phyloP scores from a whole-genome alignment of 2,113 vertebrate genomes.

The Rhinoderma darwinii region DNA sequence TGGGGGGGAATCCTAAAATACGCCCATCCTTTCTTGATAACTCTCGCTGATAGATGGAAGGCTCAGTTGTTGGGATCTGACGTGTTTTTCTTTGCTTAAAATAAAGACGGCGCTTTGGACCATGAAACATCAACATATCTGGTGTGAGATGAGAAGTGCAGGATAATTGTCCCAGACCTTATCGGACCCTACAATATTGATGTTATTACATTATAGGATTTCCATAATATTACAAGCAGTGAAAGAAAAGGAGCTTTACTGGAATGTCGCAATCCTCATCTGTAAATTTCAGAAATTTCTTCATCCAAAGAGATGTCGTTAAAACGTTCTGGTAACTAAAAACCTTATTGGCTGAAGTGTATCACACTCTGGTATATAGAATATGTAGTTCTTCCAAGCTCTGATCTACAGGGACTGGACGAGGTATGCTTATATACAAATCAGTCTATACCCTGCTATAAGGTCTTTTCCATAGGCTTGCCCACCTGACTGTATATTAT shows the following conservation, averaged over 20 bases:
- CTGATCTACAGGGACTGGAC: background rate
- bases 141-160: background rate
- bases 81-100: slow-evolving; percentile 37
- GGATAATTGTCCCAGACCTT: slow-evolving; percentile 5
- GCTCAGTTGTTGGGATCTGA: background rate
- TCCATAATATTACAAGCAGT: background rate
- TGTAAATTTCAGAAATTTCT: background rate
- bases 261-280: background rate
- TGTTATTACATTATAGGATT: slow-evolving; percentile 30
- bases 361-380: background rate
- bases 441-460: too few relatives aligned
- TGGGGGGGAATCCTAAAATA: background rate
- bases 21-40: background rate
- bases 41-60: background rate
- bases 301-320: background rate
- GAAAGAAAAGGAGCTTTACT: background rate
- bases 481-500: too few relatives aligned
- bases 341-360: background rate
- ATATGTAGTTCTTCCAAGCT: background rate
- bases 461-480: too few relatives aligned
- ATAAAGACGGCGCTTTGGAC: background rate
- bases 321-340: background rate
- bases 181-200: slow-evolving; percentile 16
- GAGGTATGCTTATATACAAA: background rate
- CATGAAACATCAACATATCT: background rate